Evolutionary conservation across 2,888 invertebrate genomes (phyloP).

Genomic region (Stenurella melanura): DNA sequence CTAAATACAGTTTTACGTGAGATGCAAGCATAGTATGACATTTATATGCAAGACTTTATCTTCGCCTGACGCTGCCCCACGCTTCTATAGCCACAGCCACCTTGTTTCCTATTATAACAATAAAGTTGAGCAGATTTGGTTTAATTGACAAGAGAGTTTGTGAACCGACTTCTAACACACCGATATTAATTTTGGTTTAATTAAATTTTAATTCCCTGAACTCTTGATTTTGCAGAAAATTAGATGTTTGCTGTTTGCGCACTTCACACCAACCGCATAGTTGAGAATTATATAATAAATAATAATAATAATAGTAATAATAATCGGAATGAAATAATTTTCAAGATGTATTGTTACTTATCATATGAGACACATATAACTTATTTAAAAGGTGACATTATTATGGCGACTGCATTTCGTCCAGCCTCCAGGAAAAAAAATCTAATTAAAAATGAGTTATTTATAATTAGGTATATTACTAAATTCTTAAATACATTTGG

Average conservation of each 20-base stretch:
- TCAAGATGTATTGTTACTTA: no score
- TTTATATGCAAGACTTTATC: conserved; percentile 56
- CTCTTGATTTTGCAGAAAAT: conserved; percentile 19
- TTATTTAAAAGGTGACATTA: no score
- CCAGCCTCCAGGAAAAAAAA: no score
- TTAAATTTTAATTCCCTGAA: conserved; percentile 47
- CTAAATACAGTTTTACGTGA: conserved; percentile 56
- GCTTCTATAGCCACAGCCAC: conserved; percentile 30
- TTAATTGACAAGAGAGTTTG: conserved; percentile 51
- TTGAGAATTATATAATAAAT: no score
- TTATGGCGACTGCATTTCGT: no score
- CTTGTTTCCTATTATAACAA: conserved; percentile 50
- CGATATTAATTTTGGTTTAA: conserved; percentile 52
- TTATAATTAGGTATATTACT: no score
- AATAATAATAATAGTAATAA: no score
- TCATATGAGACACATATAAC: no score
- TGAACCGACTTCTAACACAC: conserved; percentile 46
- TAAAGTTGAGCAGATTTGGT: conserved; percentile 52
- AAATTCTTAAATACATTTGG: no score
- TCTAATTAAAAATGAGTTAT: no score
- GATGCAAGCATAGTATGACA: conserved; percentile 54
- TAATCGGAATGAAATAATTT: no score
- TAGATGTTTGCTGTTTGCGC: conserved; percentile 15
- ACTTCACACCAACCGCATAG: neutral
- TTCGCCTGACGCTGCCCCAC: conserved; percentile 29